These are phyloP conservation scores for Chironomus striatipennis DNA, from an alignment of 1,140 invertebrate species.

Conservation along the genomic window DNA sequence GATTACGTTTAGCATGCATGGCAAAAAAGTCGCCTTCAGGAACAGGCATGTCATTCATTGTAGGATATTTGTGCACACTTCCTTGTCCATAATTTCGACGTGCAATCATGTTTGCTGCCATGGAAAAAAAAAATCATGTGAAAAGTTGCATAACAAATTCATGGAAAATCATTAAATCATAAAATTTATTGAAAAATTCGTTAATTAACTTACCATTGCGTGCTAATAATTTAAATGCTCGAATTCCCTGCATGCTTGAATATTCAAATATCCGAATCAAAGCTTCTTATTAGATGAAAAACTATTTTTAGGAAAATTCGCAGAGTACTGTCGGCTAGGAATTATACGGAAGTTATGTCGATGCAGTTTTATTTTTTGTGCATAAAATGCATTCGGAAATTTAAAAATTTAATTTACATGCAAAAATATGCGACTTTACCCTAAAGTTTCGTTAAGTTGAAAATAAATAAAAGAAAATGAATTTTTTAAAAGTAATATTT, in stretches of 20 bases:
- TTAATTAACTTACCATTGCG: not conserved
- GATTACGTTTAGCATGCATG: conserved; percentile 51
- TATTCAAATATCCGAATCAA: no score
- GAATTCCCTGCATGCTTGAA: not conserved
- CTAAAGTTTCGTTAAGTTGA: not conserved
- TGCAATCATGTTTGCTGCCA: not conserved
- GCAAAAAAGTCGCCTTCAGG: conserved; percentile 66
- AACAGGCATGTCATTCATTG: conserved; percentile 63
- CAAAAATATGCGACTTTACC: not conserved
- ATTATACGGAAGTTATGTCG: not conserved
- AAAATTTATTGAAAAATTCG: not conserved
- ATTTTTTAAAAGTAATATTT: not conserved
- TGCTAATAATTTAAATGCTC: not conserved
- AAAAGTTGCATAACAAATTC: conserved; percentile 11
- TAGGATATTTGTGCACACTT: conserved; percentile 36
- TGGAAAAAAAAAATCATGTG: no score
- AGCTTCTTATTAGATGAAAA: no score
- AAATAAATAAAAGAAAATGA: not conserved
- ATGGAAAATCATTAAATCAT: not conserved
- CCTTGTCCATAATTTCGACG: conserved; percentile 35
- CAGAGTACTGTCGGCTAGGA: not conserved
- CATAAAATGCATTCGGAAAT: no score
- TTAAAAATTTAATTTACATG: not conserved
- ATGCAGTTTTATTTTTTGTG: not conserved
- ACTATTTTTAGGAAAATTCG: no score